These are phyloP conservation scores for Sciurus vulgaris DNA, from an alignment of 2,797 vertebrate genomes.

Conservation along the genomic window DNA sequence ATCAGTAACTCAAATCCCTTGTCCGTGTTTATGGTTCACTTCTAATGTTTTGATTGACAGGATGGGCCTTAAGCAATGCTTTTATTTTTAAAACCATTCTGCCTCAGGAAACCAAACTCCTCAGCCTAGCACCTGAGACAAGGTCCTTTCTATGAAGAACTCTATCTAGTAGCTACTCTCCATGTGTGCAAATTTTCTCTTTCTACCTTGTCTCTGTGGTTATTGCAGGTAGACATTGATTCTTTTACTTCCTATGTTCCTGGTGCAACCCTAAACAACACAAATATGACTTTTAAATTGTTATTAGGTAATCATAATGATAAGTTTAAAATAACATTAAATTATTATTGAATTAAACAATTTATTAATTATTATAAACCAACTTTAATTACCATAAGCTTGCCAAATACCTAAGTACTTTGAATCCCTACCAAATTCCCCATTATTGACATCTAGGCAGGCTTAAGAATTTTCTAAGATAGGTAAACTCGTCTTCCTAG, in stretches of 20 bases:
- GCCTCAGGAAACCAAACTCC: constrained; percentile 24
- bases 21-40: constrained; percentile 57
- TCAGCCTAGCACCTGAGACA: background rate
- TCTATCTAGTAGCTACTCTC: background rate
- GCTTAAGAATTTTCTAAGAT: background rate
- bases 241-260: background rate
- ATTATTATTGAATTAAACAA: background rate
- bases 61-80: constrained; percentile 46
- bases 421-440: background rate
- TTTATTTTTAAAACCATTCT: constrained; percentile 56
- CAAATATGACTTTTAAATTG: background rate
- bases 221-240: background rate
- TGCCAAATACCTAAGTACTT: background rate
- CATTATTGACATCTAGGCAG: background rate
- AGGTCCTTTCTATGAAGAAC: background rate
- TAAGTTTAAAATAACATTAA: constrained; percentile 32
- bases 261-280: background rate
- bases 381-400: background rate
- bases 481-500: background rate
- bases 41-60: constrained; percentile 75
- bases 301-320: background rate
- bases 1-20: constrained; percentile 23
- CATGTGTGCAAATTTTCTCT: background rate
- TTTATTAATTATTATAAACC: constrained; percentile 11
- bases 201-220: background rate